Conservation (phyloP, 2,888 invertebrate species). For the Euplagia quadripunctaria region DNA sequence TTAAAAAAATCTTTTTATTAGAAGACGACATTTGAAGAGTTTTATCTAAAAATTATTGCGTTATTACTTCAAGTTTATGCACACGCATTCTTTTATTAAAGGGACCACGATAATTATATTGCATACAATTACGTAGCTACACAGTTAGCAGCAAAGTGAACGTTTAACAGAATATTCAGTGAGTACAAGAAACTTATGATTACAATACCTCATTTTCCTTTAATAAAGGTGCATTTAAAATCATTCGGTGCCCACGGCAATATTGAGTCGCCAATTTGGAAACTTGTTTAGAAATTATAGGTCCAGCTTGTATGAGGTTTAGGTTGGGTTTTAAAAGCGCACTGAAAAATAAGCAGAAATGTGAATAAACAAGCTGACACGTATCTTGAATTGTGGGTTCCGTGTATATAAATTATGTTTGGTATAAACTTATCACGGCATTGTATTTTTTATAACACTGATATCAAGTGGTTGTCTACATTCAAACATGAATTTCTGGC, state of each 20-base stretch:
- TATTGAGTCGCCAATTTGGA: constrained; percentile 83
- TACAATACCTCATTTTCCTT: constrained; percentile 83
- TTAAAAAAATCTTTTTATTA: too few relatives aligned
- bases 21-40: too few relatives aligned
- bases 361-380: constrained; percentile 30
- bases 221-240: constrained; percentile 81
- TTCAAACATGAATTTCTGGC: background rate
- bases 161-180: constrained; percentile 46
- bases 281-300: constrained; percentile 87
- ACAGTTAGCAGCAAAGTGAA: constrained; percentile 22
- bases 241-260: constrained; percentile 73
- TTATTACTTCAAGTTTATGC: background rate
- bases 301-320: constrained; percentile 74
- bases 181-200: constrained; percentile 70
- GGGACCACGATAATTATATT: background rate
- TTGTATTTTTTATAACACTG: background rate
- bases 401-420: background rate
- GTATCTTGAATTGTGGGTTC: constrained; percentile 15
- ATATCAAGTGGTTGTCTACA: background rate
- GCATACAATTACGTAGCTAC: background rate
- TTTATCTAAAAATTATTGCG: too few relatives aligned
- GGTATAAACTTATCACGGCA: background rate
- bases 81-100: background rate
- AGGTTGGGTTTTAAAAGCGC: constrained; percentile 60
- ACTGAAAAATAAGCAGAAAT: constrained; percentile 45